Evolutionary conservation across 2,888 invertebrate genomes (phyloP).

Genomic region (Glyphotaelius pellucidus): DNA sequence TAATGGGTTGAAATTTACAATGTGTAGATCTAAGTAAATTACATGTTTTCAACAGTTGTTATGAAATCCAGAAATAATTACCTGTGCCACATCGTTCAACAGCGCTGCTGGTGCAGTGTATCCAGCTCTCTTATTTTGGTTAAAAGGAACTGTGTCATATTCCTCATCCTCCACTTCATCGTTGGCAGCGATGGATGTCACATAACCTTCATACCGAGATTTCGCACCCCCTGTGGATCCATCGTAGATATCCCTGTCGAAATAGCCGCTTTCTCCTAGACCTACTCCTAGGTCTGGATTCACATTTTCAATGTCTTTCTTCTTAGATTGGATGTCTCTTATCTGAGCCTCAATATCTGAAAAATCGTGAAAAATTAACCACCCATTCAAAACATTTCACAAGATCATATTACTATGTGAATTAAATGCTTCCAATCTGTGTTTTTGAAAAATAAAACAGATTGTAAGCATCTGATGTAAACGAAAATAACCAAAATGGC

Average conservation of each 20-base stretch:
- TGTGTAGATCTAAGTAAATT: background rate
- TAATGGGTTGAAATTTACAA: background rate
- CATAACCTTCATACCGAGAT: slow-evolving; percentile 94
- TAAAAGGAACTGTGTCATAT: slow-evolving; percentile 85
- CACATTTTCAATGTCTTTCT: slow-evolving; percentile 85
- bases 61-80: slow-evolving; percentile 70
- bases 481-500: slow-evolving; percentile 61
- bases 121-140: slow-evolving; percentile 84
- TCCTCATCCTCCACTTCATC: slow-evolving; percentile 98
- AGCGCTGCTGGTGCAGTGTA: slow-evolving; percentile 93
- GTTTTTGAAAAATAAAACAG: background rate
- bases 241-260: slow-evolving; percentile 96
- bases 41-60: background rate
- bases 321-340: slow-evolving; percentile 91
- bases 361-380: slow-evolving; percentile 68
- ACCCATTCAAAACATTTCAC: background rate
- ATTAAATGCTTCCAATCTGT: background rate
- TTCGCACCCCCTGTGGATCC: slow-evolving; percentile 80
- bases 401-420: background rate
- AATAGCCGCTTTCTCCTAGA: slow-evolving; percentile 90
- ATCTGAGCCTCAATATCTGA: slow-evolving; percentile 97
- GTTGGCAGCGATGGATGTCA: slow-evolving; percentile 96
- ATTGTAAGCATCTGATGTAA: slow-evolving; percentile 13
- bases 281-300: slow-evolving; percentile 86
- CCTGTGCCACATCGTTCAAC: slow-evolving; percentile 93